Base-by-base conservation (phyloP, 2,888 invertebrate species). In the Oligia latruncula region DNA sequence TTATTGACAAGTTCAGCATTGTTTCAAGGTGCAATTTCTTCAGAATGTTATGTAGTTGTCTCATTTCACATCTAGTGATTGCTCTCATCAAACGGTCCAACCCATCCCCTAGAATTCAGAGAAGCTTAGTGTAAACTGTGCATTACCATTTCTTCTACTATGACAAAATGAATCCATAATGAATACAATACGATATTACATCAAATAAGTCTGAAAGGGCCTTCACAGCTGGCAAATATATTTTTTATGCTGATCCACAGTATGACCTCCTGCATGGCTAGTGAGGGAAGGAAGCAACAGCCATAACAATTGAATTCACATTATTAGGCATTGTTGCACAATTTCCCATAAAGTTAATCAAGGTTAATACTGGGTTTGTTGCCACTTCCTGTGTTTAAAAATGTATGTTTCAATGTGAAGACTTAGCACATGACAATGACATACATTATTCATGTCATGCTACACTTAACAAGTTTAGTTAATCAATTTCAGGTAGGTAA, bases 101-200 rank as follows among this genome's bases (percentile, higher is more conserved):
- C 84, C 84, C 84, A 73, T 46, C 76, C 82, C 46, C 83, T 83
- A 83, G 49, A 83, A 83, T 85, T 74, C 40, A 83, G 76, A 83
- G 65, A 81, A 85, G 46, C 71, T 55, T n/a, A 40, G 29, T 83
- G 43, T 64, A 75, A 64, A 60, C 71, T 64, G 17, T 46, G 52
- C n/a, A 67, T 29, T 55, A n/a, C 29, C 9, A 67, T 71, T 55
- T 4, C 29, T 70, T 64, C 40, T 52, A 17, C 20, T 5, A 29
- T 23, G 8, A 64, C 1, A 17, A 46, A 23, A 35, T 35, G 2
- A 75, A 58, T 35, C 20, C 29, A 40, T 40, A 5, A 40, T 40
- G 40, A 40, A 40, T 40, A 40, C 40, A 40, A 40, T 40, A 40
- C 4, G 5, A 40, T 40, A 40, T 40, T 40, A 5, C 40, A 40